Base-by-base conservation (phyloP, 2,797 vertebrate species). In the Leptatherina wallacei region DNA sequence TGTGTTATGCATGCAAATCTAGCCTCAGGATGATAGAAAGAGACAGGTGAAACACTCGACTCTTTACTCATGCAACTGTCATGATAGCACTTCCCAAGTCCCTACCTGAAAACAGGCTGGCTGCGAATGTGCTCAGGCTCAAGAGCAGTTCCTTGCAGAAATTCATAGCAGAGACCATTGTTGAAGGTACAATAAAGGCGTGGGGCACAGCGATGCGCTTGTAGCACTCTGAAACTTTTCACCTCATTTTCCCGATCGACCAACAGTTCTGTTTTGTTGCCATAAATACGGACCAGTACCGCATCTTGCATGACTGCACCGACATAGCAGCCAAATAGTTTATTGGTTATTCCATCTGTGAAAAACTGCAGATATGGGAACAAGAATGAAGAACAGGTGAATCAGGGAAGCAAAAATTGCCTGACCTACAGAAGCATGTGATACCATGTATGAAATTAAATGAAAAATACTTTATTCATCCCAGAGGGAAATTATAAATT, bases 261-360 rank as follows among this genome's bases (percentile, higher is more conserved):
- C 56, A 99, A 86, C 60, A 99, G 91, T 77, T 99, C 98, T 0
- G 98, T 99, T 90, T 97, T 99, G 87, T 99, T 96, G 71, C 98
- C 98, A 29, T 99, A 99, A 91, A 99, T 97, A 52, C 98, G 95
- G 36, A 99, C 97, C 62, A 99, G 93, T 51, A 99, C 97, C 2
- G 98, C 97, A 18, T 98, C 96, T 3, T 97, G 93, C 91, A 95
- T 95, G 56, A 88, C 70, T 2, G 95, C 75, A 0, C 95, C 96
- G 77, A 97, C 91, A 0, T 98, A 99, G 90, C 98, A 99, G 86
- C 96, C 97, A 58, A 99, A 95, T 78, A 99, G 91, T 75, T 99
- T 99, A 73, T 99, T 99, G 79, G 98, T 99, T 78, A 99, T 99
- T 13, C 98, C 98, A 32, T 99, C 98, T 0, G 98, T 99, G 90